These are phyloP conservation scores for Zaprionus inermis DNA, from an alignment of 1,140 invertebrate species.

Conservation along the genomic window DNA sequence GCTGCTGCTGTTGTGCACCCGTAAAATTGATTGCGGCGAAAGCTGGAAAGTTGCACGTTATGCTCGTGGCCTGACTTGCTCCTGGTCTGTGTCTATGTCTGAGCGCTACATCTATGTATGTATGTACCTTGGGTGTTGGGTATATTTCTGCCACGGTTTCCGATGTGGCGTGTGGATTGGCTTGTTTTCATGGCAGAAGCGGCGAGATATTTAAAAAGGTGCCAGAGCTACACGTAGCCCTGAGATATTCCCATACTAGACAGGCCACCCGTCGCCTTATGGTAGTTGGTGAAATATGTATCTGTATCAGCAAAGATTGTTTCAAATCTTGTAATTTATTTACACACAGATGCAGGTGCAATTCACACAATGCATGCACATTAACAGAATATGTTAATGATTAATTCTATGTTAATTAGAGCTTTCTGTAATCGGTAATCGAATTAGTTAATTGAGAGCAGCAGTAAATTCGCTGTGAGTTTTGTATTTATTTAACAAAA, in stretches of 20 bases:
- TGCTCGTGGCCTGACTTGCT: conserved; percentile 80
- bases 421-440: background rate
- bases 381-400: background rate
- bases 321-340: background rate
- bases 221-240: background rate
- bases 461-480: background rate
- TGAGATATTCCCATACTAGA: background rate
- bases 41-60: conserved; percentile 84
- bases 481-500: background rate
- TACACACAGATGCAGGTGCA: too few relatives aligned
- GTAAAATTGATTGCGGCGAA: conserved; percentile 83
- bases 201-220: conserved; percentile 34
- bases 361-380: background rate
- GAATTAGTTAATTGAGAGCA: background rate
- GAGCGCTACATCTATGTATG: conserved; percentile 16
- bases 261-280: too few relatives aligned
- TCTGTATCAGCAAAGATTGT: background rate
- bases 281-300: background rate
- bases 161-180: conserved; percentile 45
- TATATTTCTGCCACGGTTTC: conserved; percentile 40
- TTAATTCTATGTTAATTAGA: background rate
- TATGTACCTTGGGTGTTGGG: conserved; percentile 14
- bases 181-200: conserved; percentile 45
- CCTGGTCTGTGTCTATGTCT: conserved; percentile 45
- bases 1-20: conserved; percentile 67